A percentile compares a stretch with the other conserved stretches of the same genome.
These are phyloP conservation scores for Bedellia somnulentella DNA, from an alignment of 2,888 invertebrate species.

Conservation along the genomic window DNA sequence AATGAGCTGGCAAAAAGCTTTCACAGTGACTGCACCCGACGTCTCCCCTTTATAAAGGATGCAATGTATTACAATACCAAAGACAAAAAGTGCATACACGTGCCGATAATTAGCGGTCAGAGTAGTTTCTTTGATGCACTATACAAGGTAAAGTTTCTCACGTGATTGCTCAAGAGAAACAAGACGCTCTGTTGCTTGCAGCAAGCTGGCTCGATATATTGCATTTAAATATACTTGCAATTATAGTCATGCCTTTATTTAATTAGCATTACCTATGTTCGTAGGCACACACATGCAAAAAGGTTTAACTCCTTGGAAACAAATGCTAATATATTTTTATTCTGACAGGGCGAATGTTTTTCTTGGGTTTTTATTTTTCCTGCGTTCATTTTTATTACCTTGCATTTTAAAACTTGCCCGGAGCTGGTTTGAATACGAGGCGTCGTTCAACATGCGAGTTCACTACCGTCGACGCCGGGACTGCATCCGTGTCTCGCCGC, in stretches of 20 bases:
- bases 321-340: constrained; percentile 12
- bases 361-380: constrained; percentile 17
- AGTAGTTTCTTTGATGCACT: constrained; percentile 24
- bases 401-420: constrained; percentile 26
- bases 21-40: constrained; percentile 31
- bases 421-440: constrained; percentile 19
- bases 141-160: constrained; percentile 21
- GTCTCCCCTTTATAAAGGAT: constrained; percentile 24
- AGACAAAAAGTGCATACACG: constrained; percentile 38
- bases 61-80: constrained; percentile 30
- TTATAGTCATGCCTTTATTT: not conserved
- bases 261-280: not conserved
- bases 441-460: constrained; percentile 18
- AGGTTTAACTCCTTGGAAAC: constrained; percentile 24
- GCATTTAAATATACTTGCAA: not conserved
- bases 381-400: constrained; percentile 25
- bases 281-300: not conserved
- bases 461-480: constrained; percentile 23
- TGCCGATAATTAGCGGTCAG: constrained; percentile 47
- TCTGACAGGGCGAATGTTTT: constrained; percentile 11
- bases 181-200: constrained; percentile 7
- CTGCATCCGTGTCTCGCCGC: constrained; percentile 26
- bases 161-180: constrained; percentile 39
- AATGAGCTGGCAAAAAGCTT: constrained; percentile 29
- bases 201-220: not conserved